These are phyloP conservation scores for Drosophila rhopaloa DNA, from an alignment of 1,140 invertebrate genomes.

Conservation along the genomic window DNA sequence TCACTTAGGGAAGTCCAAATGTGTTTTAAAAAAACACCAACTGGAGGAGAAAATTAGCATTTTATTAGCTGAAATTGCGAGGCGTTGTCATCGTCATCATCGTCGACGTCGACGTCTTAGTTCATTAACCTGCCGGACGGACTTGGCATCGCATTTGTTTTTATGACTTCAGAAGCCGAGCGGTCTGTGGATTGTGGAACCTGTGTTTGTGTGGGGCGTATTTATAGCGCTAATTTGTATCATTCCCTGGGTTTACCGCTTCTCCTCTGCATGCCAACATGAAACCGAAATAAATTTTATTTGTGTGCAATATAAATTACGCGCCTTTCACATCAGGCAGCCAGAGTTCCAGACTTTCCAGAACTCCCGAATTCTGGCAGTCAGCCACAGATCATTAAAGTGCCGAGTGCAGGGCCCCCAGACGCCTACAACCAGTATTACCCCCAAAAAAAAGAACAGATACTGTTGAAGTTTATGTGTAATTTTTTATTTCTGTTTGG, in stretches of 20 bases:
- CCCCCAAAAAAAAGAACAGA: background rate
- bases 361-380: constrained; percentile 22
- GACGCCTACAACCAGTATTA: constrained; percentile 25
- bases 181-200: constrained; percentile 31
- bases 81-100: constrained; percentile 40
- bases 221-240: constrained; percentile 79
- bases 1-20: background rate
- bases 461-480: constrained; percentile 47
- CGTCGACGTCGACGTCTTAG: constrained; percentile 23
- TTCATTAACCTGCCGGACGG: constrained; percentile 66
- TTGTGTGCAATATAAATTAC: constrained; percentile 75
- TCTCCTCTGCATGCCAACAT: constrained; percentile 63
- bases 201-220: constrained; percentile 40
- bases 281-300: constrained; percentile 76
- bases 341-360: constrained; percentile 16
- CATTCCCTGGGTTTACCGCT: constrained; percentile 31
- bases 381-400: constrained; percentile 64
- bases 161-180: constrained; percentile 54
- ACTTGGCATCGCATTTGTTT: constrained; percentile 59
- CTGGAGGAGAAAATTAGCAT: constrained; percentile 59
- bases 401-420: constrained; percentile 55
- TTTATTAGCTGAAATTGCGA: constrained; percentile 67
- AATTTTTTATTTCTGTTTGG: constrained; percentile 34
- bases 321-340: constrained; percentile 45
- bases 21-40: constrained; percentile 17